These are phyloP conservation scores for Alca torda DNA, from an alignment of 2,797 vertebrate species.

Conservation along the genomic window DNA sequence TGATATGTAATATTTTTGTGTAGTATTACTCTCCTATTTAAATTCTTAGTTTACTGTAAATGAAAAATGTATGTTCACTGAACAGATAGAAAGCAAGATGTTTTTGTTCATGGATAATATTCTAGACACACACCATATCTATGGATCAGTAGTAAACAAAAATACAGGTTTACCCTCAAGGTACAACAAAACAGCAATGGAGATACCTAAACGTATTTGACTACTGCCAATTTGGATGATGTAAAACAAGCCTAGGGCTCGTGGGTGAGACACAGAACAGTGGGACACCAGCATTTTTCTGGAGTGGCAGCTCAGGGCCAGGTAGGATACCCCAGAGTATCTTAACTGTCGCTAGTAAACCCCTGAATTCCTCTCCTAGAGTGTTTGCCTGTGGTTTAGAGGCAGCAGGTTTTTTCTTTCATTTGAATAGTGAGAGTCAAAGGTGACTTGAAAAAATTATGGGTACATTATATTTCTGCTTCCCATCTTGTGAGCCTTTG, in stretches of 20 bases:
- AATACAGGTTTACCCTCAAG: background rate
- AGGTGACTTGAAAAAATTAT: background rate
- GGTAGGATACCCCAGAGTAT: background rate
- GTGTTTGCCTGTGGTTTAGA: background rate
- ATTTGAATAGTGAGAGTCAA: background rate
- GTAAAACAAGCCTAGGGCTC: background rate
- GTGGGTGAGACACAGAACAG: accelerated
- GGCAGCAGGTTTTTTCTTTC: background rate
- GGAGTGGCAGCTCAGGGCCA: background rate
- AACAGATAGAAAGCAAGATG: background rate
- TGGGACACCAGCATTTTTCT: background rate
- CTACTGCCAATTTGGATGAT: background rate
- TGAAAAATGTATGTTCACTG: background rate
- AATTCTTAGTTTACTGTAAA: background rate
- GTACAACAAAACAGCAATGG: background rate
- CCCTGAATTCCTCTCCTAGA: background rate
- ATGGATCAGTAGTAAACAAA: background rate
- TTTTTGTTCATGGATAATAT: background rate
- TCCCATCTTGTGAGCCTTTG: background rate
- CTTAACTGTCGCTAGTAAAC: background rate
- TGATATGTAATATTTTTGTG: background rate
- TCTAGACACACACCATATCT: background rate
- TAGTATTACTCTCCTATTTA: background rate
- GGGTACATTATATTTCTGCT: background rate
- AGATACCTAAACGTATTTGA: background rate